Percentiles rank a stretch among this genome's conserved stretches.
Conservation (phyloP, 2,113 vertebrate species). For the Rhinoptilus africanus region DNA sequence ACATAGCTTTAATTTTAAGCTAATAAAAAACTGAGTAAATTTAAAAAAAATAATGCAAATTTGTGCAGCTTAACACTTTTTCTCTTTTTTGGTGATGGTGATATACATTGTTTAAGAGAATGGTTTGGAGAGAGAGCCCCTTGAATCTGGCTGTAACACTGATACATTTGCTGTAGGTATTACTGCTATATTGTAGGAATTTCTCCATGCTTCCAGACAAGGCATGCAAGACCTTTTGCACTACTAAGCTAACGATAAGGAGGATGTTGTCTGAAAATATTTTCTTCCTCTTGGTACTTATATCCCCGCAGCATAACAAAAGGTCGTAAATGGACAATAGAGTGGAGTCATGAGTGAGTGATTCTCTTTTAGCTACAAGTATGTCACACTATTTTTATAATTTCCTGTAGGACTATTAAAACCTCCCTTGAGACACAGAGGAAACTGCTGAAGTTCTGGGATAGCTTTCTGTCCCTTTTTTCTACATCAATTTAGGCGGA, state of each 20-base stretch:
- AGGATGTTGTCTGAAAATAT: not conserved
- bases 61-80: not conserved
- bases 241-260: not conserved
- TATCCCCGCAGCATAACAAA: not conserved
- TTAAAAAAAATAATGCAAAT: not conserved
- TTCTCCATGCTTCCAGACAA: not conserved
- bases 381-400: not conserved
- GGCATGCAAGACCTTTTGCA: not conserved
- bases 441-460: not conserved
- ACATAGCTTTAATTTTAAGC: constrained; percentile 17
- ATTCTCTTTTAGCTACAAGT: not conserved
- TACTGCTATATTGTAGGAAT: not conserved
- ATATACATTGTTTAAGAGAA: not conserved
- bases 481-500: not conserved
- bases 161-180: not conserved
- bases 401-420: not conserved
- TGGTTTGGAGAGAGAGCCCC: not conserved
- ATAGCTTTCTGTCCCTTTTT: not conserved
- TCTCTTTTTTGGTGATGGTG: not conserved
- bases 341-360: not conserved
- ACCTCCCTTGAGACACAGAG: not conserved
- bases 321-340: not conserved
- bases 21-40: constrained; percentile 19
- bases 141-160: not conserved
- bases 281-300: not conserved